Evolutionary conservation across 2,113 vertebrate genomes (phyloP), one percentile per base, ranked within the genome.

Genomic region (Aphyosemion australe): DNA sequence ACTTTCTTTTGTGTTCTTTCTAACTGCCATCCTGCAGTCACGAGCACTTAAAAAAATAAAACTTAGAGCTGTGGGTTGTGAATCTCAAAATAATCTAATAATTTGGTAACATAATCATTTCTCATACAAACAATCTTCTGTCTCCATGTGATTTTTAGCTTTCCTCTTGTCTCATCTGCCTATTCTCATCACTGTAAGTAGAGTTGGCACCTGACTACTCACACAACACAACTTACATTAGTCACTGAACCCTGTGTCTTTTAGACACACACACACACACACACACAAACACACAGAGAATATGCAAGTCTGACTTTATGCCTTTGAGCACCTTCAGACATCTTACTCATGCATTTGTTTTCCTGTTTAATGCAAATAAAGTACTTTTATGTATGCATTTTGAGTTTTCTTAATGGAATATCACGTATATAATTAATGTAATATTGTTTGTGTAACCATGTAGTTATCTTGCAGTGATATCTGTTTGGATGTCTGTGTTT

Each of bases 131-230:
- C 54, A 48, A 12, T 18, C 51, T 18, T 65, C 69, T 46, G 18
- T 61, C 63, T 58, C 19, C 59, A 34, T 9, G 48, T 19, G 49
- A 37, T 15, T 54, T 54, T 60, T 7, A 61, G 53, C 26, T 39
- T 55, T 19, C 42, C 50, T 61, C 16, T 66, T 48, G 8, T 64
- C 48, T 31, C 14, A 56, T 55, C 59, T 48, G 61, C 61, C 51
- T 48, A 15, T 20, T 63, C 53, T 56, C 31, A 59, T 87, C 82
- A 80, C 43, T 10, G 37, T 69, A 61, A 81, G 66, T 14, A 12
- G 61, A 83, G 67, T 12, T 69, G 80, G 71, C 78, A 73, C 72
- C 59, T 82, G 75, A 75, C 67, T 50, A 50, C 60, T 81, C 65
- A 47, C 59, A 59, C 62, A 66, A 74, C 61, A 18, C 52, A 56